Conservation (phyloP, 37 sponge, comb jelly and placozoan species). For the Aplysina aerophoba region DNA sequence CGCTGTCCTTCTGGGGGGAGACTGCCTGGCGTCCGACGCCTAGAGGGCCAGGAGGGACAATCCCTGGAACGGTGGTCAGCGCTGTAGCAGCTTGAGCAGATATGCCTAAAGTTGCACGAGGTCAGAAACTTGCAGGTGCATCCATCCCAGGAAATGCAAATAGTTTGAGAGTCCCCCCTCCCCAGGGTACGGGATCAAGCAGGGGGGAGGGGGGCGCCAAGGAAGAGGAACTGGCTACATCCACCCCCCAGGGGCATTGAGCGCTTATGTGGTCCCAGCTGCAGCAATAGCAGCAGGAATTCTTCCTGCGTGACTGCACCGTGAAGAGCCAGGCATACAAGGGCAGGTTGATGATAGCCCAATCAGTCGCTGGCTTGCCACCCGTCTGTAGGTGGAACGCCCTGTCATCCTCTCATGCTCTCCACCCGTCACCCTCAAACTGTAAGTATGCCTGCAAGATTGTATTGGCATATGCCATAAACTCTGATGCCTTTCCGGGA, state of each 20-base stretch:
- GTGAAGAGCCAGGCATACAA: neutral
- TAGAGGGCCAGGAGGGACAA: no score
- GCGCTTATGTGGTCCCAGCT: neutral
- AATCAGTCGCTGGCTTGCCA: neutral
- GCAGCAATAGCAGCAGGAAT: neutral
- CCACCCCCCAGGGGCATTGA: neutral
- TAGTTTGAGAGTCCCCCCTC: neutral
- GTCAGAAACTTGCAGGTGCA: neutral
- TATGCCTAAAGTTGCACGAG: neutral
- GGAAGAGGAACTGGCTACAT: neutral
- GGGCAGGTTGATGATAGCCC: neutral
- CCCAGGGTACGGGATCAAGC: no score
- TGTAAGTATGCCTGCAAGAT: constrained; percentile 5
- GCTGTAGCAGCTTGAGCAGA: neutral
- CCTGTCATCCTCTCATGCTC: neutral
- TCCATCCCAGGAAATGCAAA: neutral
- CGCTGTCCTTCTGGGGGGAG: no score
- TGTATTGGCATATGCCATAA: neutral
- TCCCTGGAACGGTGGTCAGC: neutral
- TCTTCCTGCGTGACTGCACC: neutral
- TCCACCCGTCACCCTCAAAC: neutral
- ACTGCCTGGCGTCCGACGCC: no score
- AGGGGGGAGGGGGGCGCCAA: neutral
- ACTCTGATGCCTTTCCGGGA: neutral
- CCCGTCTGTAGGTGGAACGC: neutral